These are phyloP conservation scores for Plebejus anna DNA, from an alignment of 2,888 invertebrate genomes.

Conservation along the genomic window DNA sequence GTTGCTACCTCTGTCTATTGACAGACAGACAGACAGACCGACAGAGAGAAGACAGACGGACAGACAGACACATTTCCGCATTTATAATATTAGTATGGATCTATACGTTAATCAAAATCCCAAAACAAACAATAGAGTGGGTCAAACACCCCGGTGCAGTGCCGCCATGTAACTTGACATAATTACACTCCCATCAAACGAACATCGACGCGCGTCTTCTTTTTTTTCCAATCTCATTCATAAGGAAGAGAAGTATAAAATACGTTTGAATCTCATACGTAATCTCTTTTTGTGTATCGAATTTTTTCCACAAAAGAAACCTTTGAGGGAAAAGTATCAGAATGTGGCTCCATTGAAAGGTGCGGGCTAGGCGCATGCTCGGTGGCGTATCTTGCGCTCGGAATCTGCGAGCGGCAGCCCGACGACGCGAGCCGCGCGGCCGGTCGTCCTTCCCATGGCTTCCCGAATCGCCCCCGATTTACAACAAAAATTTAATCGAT, in stretches of 20 bases:
- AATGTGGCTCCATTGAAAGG: constrained; percentile 48
- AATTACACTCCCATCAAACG: not conserved
- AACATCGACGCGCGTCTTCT: constrained; percentile 8
- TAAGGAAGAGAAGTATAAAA: not conserved
- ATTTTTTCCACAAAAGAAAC: not conserved
- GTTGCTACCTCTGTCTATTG: too few relatives aligned
- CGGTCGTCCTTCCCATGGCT: constrained; percentile 53
- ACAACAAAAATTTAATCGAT: constrained; percentile 61
- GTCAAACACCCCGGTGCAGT: not conserved
- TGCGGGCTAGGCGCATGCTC: constrained; percentile 64
- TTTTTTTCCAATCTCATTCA: not conserved
- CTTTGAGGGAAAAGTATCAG: constrained; percentile 36
- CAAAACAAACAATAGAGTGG: constrained; percentile 8
- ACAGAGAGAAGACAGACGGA: too few relatives aligned
- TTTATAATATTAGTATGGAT: too few relatives aligned
- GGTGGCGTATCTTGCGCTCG: constrained; percentile 56
- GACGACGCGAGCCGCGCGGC: constrained; percentile 56
- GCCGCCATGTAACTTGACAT: constrained; percentile 6
- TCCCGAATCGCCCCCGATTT: constrained; percentile 37
- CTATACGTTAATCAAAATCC: not conserved
- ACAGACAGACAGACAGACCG: too few relatives aligned
- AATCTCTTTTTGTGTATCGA: not conserved
- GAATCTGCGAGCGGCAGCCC: constrained; percentile 54
- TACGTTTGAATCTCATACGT: not conserved
- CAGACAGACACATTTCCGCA: too few relatives aligned